Base-by-base conservation (phyloP, 1,140 invertebrate species). In the Hycleus cichorii region DNA sequence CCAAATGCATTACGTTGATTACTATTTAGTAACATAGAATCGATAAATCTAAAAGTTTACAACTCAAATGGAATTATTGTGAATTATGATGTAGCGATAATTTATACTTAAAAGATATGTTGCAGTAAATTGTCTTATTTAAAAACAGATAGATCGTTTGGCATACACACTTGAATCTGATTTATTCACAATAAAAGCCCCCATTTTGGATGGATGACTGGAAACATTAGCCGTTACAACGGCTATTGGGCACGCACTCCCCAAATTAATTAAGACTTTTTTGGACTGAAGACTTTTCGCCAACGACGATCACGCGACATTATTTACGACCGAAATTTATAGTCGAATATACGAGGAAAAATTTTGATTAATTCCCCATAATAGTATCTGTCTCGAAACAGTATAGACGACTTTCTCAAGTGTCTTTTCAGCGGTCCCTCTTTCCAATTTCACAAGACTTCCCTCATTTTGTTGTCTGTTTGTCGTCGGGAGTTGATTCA, bases 191-290 rank as follows among this genome's bases (percentile, higher is more conserved):
- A 53, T 53, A 39, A 27, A 53, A 58, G 42, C 49, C 38, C 46
- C 49, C 52, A 48, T 58, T 52, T 52, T 58, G 49, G 51, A 51
- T 7, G 27, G 46, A 58, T 53, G 57, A 27, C 32, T 52, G 18
- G 40, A 39, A 49, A 47, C 57, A 49, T 58, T 45, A 43, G 50
- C 43, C 45, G 50, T 40, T 39, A 39, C 27, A 58, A 58, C 52
- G 57, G 24, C 27, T 39, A 42, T 45, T 49, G 42, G 50, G 49
- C 57, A 58, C 57, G 57, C 57, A 58, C 47, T 48, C 32, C 44
- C 52, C 57, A 50, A 58, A 58, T 58, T 58, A 58, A 58, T 58
- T 58, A 58, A 58, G 49, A 58, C 48, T 50, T 50, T 58, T 58
- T 58, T 43, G 50, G 39, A 32, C 49, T 50, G 52, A 52, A 58